phyloP scores from a whole-genome alignment of 1,140 invertebrate species.

The Drosophila ogumai region DNA sequence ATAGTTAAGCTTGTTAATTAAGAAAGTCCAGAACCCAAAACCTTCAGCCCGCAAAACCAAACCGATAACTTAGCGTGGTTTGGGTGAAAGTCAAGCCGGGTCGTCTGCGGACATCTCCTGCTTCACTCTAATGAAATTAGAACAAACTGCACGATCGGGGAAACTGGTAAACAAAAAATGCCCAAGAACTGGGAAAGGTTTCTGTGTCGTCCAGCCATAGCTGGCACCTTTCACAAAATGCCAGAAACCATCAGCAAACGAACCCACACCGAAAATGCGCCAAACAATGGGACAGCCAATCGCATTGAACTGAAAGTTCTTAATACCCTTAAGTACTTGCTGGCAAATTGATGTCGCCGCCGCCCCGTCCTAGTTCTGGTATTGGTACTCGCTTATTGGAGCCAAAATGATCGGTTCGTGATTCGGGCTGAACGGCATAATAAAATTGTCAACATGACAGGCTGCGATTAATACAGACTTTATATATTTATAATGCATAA shows the following conservation, averaged over 20 bases:
- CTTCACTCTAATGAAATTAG: constrained; percentile 48
- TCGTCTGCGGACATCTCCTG: constrained; percentile 36
- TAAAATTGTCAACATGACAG: constrained; percentile 81
- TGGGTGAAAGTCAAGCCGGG: constrained; percentile 65
- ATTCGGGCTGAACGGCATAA: constrained; percentile 49
- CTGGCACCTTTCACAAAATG: constrained; percentile 63
- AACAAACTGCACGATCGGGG: constrained; percentile 51
- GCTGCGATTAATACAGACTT: constrained; percentile 70
- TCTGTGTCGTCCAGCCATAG: constrained; percentile 43
- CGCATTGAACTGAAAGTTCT: constrained; percentile 46
- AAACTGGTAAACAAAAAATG: constrained; percentile 6
- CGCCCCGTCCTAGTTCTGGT: constrained; percentile 13
- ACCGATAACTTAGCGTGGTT: constrained; percentile 20
- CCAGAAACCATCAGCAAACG: constrained; percentile 24
- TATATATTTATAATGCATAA: constrained; percentile 72
- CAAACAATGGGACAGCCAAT: constrained; percentile 29
- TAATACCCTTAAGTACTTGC: constrained; percentile 44
- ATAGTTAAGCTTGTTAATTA: constrained; percentile 61
- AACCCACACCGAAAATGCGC: constrained; percentile 20
- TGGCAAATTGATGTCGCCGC: constrained; percentile 56
- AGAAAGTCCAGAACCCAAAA: constrained; percentile 26
- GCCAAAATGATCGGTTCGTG: constrained; percentile 51
- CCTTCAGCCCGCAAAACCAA: constrained; percentile 7
- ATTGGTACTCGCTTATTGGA: not conserved
- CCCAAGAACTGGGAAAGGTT: constrained; percentile 46